These are phyloP conservation scores for Eriosoma lanigerum DNA, from an alignment of 1,140 invertebrate species.

Conservation along the genomic window DNA sequence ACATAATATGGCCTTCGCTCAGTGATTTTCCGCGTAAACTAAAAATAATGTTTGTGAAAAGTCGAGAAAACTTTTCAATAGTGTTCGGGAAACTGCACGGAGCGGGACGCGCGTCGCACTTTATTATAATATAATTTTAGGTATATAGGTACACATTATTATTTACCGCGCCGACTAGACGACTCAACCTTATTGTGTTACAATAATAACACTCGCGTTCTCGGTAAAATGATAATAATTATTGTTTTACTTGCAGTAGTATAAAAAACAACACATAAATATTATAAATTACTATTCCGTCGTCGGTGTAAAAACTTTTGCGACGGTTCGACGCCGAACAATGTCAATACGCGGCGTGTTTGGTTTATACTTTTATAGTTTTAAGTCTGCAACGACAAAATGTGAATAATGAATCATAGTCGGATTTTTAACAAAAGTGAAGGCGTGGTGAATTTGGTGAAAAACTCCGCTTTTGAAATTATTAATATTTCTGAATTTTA, in stretches of 20 bases:
- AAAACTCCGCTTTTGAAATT: neutral
- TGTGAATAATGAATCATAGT: too few relatives aligned
- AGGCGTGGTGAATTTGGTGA: neutral
- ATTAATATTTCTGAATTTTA: slow-evolving; percentile 38
- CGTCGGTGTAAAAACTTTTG: slow-evolving; percentile 7
- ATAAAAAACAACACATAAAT: neutral
- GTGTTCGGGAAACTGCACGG: neutral
- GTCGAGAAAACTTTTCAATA: neutral
- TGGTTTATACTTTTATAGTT: too few relatives aligned
- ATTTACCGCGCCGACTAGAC: neutral
- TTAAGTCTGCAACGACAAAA: too few relatives aligned
- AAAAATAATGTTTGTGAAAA: slow-evolving; percentile 2
- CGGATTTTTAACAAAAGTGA: too few relatives aligned
- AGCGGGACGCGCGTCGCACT: neutral
- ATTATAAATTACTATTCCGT: neutral
- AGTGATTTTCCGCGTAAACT: neutral
- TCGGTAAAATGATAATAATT: neutral
- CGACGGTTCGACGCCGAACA: neutral
- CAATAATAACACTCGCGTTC: neutral
- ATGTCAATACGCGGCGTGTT: neutral
- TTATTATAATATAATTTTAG: too few relatives aligned
- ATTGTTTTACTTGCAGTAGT: too few relatives aligned
- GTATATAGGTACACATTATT: too few relatives aligned
- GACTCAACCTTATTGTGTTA: neutral
- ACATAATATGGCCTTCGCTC: too few relatives aligned